These are phyloP conservation scores for Rutpela maculata DNA, from an alignment of 2,888 invertebrate genomes.

Conservation along the genomic window DNA sequence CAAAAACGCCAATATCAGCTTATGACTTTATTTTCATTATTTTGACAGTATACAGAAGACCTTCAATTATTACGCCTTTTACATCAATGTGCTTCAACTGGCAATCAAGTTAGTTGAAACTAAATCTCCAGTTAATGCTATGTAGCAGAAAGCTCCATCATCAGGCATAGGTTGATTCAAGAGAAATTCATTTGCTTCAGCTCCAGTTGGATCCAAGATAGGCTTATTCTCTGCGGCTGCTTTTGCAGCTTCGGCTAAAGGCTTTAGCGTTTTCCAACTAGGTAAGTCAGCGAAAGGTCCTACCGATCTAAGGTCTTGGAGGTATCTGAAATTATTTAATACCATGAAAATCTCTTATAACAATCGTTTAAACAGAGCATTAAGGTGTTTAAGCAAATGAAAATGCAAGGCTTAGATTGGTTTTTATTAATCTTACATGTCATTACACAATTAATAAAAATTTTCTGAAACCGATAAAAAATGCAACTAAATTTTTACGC, in stretches of 20 bases:
- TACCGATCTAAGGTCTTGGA: constrained; percentile 72
- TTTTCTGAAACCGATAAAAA: too few species aligned
- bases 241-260: constrained; percentile 72
- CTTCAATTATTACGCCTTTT: neutral
- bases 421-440: too few species aligned
- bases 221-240: constrained; percentile 70
- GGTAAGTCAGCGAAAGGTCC: constrained; percentile 76
- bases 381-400: too few species aligned
- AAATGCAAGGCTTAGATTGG: too few species aligned
- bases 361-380: too few species aligned
- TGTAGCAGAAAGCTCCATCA: constrained; percentile 77
- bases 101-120: constrained; percentile 59
- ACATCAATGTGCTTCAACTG: neutral
- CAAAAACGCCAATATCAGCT: neutral
- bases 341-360: too few species aligned
- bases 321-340: constrained; percentile 65
- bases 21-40: neutral
- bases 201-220: constrained; percentile 74
- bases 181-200: constrained; percentile 74
- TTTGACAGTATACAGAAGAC: neutral
- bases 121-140: constrained; percentile 76
- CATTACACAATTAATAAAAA: too few species aligned
- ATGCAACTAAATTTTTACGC: too few species aligned
- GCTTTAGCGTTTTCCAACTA: constrained; percentile 70
- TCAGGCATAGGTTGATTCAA: constrained; percentile 74